Percentiles rank a stretch among this genome's conserved stretches.
phyloP scores from a whole-genome alignment of 1,140 invertebrate species.

The Drosophila saltans region DNA sequence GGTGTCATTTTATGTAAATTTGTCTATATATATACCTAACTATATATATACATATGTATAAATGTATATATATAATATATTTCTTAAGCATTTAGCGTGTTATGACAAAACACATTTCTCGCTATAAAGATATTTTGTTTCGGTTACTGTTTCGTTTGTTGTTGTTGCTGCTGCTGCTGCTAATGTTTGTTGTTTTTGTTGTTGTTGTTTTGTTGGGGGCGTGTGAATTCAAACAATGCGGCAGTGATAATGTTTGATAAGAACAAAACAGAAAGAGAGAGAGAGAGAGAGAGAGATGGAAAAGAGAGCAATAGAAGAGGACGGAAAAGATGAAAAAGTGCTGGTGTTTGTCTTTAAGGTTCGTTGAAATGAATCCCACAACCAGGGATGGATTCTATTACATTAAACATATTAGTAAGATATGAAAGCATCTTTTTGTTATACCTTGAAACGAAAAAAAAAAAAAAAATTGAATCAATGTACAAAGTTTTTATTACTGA shows the following conservation, averaged over 20 bases:
- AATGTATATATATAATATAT: neutral
- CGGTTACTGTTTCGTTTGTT: constrained; percentile 35
- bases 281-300: constrained; percentile 5
- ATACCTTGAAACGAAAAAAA: too few relatives aligned
- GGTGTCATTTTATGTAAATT: constrained; percentile 71
- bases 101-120: constrained; percentile 34
- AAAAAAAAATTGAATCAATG: too few relatives aligned
- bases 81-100: constrained; percentile 34
- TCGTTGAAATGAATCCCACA: neutral
- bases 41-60: neutral
- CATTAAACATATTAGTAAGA: neutral
- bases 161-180: constrained; percentile 25
- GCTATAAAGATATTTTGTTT: constrained; percentile 14
- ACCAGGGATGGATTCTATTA: constrained; percentile 23
- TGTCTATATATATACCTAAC: constrained; percentile 32
- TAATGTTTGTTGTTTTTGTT: constrained; percentile 26
- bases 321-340: constrained; percentile 25
- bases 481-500: too few relatives aligned
- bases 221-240: constrained; percentile 78
- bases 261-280: constrained; percentile 8
- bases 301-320: neutral
- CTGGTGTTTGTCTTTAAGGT: constrained; percentile 43
- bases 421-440: neutral
- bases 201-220: constrained; percentile 51
- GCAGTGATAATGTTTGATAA: constrained; percentile 72